A percentile compares a stretch with the other conserved stretches of the same genome.
phyloP scores from a whole-genome alignment of 23 tunicate genomes.

The Ascidia mentula region DNA sequence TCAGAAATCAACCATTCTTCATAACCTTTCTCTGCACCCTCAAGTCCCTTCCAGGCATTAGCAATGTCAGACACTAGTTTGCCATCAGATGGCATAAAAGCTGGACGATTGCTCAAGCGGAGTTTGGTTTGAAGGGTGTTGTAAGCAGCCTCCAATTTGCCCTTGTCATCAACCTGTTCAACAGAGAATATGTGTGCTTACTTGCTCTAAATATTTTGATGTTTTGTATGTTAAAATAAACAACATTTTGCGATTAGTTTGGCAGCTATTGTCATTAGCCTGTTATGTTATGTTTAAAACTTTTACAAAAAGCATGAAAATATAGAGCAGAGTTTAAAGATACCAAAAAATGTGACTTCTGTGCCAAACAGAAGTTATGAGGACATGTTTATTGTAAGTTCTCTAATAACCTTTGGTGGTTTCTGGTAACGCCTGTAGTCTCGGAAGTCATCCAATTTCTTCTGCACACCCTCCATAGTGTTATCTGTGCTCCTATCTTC shows the following conservation, averaged over 20 bases:
- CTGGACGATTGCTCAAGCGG: slow-evolving; percentile 95
- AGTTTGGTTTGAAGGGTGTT: slow-evolving; percentile 99
- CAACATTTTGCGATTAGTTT: too few species aligned
- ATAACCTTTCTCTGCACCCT: slow-evolving; percentile 99
- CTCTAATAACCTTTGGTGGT: slow-evolving; percentile 99
- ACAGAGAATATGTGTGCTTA: background rate
- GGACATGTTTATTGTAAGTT: too few species aligned
- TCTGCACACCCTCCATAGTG: slow-evolving; percentile 98
- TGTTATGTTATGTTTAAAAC: too few species aligned
- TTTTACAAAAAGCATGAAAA: too few species aligned
- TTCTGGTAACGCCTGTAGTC: slow-evolving; percentile 92
- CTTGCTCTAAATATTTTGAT: too few species aligned
- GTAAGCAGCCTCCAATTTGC: slow-evolving; percentile 94
- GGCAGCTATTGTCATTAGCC: too few species aligned
- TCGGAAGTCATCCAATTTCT: slow-evolving; percentile 87
- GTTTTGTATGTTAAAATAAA: too few species aligned
- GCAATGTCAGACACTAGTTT: slow-evolving; percentile 90
- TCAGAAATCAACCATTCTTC: slow-evolving; percentile 99
- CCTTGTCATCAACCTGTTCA: slow-evolving; percentile 90
- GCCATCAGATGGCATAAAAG: slow-evolving; percentile 94
- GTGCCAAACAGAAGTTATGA: too few species aligned
- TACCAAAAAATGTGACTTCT: too few species aligned
- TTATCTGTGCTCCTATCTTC: slow-evolving; percentile 98
- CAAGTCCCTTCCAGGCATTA: slow-evolving; percentile 99
- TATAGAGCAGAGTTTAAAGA: too few species aligned